Evolutionary conservation across 1,140 invertebrate species (phyloP).

Genomic region (Drosophila melanica): DNA sequence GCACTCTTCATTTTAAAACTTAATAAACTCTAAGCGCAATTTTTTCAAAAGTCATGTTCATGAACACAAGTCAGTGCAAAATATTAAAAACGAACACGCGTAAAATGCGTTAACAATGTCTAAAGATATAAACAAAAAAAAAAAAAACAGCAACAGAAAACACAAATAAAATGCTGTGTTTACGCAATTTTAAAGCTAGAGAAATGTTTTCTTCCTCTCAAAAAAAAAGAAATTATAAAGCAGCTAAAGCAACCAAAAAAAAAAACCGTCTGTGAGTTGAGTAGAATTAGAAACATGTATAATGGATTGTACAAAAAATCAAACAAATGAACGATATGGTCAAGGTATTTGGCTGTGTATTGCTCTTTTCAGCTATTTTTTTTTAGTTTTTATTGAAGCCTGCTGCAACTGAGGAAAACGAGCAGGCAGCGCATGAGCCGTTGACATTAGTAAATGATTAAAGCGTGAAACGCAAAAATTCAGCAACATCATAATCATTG

Average conservation of each 20-base stretch:
- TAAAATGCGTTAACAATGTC: slow-evolving; percentile 14
- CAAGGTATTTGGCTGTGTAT: slow-evolving; percentile 59
- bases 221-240: slow-evolving; percentile 5
- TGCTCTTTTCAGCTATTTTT: not conserved
- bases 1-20: slow-evolving; percentile 26
- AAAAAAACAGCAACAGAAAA: slow-evolving; percentile 1
- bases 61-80: slow-evolving; percentile 34
- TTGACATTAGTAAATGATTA: slow-evolving; percentile 69
- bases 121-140: slow-evolving; percentile 13
- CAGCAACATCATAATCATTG: slow-evolving; percentile 31
- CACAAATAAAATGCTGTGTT: slow-evolving; percentile 9
- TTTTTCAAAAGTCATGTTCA: slow-evolving; percentile 42
- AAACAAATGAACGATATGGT: slow-evolving; percentile 58
- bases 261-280: slow-evolving; percentile 11
- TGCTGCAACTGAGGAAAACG: slow-evolving; percentile 65
- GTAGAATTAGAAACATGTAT: slow-evolving; percentile 41
- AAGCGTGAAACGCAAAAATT: slow-evolving; percentile 49
- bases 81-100: slow-evolving; percentile 16
- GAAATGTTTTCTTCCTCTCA: slow-evolving; percentile 22
- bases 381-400: slow-evolving; percentile 49
- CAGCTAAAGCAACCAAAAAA: slow-evolving; percentile 25
- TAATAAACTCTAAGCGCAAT: slow-evolving; percentile 21
- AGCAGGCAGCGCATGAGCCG: slow-evolving; percentile 41
- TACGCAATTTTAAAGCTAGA: slow-evolving; percentile 1
- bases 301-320: slow-evolving; percentile 25